Evolutionary conservation across 2,797 vertebrate species (phyloP), one percentile per base, ranked within the genome.

Genomic region (Onychomys torridus): DNA sequence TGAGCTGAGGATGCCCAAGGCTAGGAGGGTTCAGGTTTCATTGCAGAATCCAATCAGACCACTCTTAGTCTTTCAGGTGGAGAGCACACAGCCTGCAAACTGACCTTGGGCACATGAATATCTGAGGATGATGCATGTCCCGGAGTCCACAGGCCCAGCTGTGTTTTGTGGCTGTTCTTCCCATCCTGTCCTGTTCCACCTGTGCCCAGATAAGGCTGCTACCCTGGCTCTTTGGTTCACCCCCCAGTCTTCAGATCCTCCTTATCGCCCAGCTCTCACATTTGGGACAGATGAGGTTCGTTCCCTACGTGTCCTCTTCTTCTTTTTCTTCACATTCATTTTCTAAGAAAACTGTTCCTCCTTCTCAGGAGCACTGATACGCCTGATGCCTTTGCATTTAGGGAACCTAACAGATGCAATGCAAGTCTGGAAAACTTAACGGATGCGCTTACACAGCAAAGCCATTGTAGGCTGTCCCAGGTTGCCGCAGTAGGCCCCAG

Each of bases 11-110:
- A 75, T 71, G 89, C 79, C n/a, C 37, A 91, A 83, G 95, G 93
- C 52, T 29, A 57, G 23, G 17, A 59, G 3, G 67, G 94, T 49
- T 97, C 86, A 46, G 43, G 83, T 98, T 96, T 97, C 97, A 97
- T 32, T 52, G 92, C 52, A 14, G 89, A 29, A 73, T 89, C 93
- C 46, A 21, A 93, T 46, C 78, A 91, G 87, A 84, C 83, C 92
- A 89, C 9, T 63, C 57, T 92, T n/a, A 23, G 57, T 65, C 85
- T 81, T 91, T 43, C 17, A 40, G 49, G 94, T 37, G 10, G 0
- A 69, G 57, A 86, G 63, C 46, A 63, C 75, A 86, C 11, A 8
- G 67, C 49, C 67, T 77, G 76, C 23, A 52, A 71, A 61, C 90
- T 94, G 93, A 61, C 78, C 75, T 32, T 43, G 75, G 32, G 29